Evolutionary conservation across 2,797 vertebrate species (phyloP), one percentile per base, ranked within the genome.

Genomic region (Micropoecilia bifurca): DNA sequence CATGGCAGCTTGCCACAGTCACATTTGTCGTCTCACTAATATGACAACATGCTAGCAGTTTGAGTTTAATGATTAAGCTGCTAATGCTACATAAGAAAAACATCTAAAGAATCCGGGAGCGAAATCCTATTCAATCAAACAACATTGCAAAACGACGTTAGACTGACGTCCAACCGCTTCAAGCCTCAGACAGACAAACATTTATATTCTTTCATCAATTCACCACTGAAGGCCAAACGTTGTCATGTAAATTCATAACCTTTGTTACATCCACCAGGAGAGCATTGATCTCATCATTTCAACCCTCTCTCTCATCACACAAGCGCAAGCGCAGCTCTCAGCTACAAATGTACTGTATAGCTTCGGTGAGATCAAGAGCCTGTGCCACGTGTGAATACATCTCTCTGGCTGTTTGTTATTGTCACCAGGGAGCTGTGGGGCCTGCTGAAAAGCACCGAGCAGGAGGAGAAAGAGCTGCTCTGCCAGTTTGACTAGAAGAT

Each of bases 201-300:
- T 69, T 69, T 86, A 78, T 77, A 85, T 88, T 76, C 53, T 3
- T 50, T 61, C 73, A 73, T 50, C 73, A 77, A 81, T 75, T 88
- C 78, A 61, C 41, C 69, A 48, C 74, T 66, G 87, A 88, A 90
- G 85, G 82, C 78, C 83, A 90, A 80, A 83, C 59, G 84, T 86
- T 90, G 72, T 80, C 43, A 92, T 92, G 88, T 82, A 90, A 92
- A 92, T 91, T 80, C 18, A 0, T n/a, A 84, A 92, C 87, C 86
- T 91, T 86, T 87, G 86, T 80, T 74, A 33, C 48, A 14, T 84
- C 81, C 77, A 72, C 73, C 2, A 4, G 73, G 86, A 85, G 74
- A 80, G 69, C 8, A 14, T 61, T 77, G 90, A 91, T 93, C 77
- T 82, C 39, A 90, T 90, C 90, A 76, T 78, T 81, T 76, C 50